Base-by-base conservation (phyloP, 2,113 vertebrate species). In the Ailurus styani region DNA sequence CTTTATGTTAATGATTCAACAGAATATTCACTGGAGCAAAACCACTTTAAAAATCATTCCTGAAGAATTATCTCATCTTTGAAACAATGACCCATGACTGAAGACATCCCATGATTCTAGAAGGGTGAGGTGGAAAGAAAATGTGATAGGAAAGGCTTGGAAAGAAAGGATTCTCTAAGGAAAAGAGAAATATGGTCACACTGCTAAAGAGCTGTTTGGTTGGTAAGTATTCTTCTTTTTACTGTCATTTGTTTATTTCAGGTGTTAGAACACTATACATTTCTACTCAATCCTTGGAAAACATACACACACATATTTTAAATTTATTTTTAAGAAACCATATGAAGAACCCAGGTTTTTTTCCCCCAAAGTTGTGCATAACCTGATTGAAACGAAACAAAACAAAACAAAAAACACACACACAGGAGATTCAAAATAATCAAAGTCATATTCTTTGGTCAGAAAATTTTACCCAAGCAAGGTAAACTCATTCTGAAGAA, bases 1-100 rank as follows among this genome's bases (percentile, higher is more conserved):
- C 40, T 1, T 91, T 66, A 9, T 91, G 87, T 95, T 97, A 96
- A 95, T 96, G 77, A 97, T 82, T 97, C 97, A 96, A 83, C 52
- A 37, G 82, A 52, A 8, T 40, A 55, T 79, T 88, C 85, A 90
- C 8, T 45, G 62, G 37, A 42, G 40, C 14, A 88, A 96, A 96
- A 93, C 12, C 17, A 75, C 42, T n/a, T 90, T 94, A 68, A 50
- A 94, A 90, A 17, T 60, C 70, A 85, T 93, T 94, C 72, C 55
- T 96, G 68, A 93, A 93, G 34, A 87, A 94, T 96, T 91, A 77
- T 92, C 89, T 97, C 77, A 97, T 66, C n/a, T 95, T 87, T 64
- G 8, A 82, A 90, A 82, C 60, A 52, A 72, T 70, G 82, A 93
- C 68, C 75, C 86, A 73, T 89, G 64, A 82, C 85, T 57, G 6